Conservation (phyloP, 2,113 vertebrate species). For the Ammospiza nelsoni region DNA sequence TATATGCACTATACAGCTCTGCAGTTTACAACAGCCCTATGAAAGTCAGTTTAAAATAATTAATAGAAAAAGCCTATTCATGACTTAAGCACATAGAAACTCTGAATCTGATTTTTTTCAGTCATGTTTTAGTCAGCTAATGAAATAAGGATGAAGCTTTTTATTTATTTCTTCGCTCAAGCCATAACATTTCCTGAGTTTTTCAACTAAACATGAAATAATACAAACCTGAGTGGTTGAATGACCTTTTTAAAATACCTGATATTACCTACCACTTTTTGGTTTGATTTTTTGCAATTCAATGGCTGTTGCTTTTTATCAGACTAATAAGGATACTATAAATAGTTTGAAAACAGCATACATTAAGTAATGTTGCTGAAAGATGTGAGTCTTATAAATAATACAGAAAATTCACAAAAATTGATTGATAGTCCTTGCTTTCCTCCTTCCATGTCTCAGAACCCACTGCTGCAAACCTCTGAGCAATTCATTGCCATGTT, state of each 20-base stretch:
- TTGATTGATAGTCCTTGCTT: neutral
- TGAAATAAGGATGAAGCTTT: slow-evolving; percentile 22
- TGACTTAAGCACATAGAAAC: neutral
- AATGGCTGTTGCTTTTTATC: slow-evolving; percentile 20
- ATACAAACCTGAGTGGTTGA: neutral
- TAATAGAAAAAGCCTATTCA: slow-evolving; percentile 5
- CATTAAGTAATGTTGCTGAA: slow-evolving; percentile 10
- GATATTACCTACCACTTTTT: neutral
- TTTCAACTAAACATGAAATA: slow-evolving; percentile 31
- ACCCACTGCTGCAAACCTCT: neutral
- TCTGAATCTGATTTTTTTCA: slow-evolving; percentile 6
- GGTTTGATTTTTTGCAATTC: neutral
- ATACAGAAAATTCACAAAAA: neutral
- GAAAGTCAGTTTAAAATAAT: neutral
- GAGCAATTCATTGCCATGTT: neutral
- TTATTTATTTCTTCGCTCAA: slow-evolving; percentile 44
- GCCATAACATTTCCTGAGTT: neutral
- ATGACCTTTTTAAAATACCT: neutral
- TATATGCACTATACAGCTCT: neutral
- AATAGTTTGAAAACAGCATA: neutral
- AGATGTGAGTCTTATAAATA: slow-evolving; percentile 11
- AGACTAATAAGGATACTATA: slow-evolving; percentile 14
- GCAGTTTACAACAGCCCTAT: neutral
- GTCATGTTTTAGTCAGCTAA: neutral
- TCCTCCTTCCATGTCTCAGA: neutral